Evolutionary conservation across 2,797 vertebrate genomes (phyloP).

Genomic region (Hydrolagus colliei): DNA sequence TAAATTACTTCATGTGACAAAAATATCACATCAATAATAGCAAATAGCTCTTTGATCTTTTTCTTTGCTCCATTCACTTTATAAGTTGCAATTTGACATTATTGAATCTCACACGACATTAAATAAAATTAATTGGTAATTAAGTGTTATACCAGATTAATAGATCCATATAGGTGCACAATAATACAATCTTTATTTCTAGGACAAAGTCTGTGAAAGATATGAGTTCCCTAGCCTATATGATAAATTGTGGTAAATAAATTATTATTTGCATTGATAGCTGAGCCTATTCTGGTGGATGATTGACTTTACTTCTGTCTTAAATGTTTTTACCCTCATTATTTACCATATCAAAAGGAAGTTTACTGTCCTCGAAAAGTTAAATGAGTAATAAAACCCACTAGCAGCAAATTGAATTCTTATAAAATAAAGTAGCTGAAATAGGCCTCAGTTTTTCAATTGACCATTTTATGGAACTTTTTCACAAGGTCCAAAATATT

Average conservation of each 20-base stretch:
- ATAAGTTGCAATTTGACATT: not conserved
- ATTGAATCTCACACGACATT: not conserved
- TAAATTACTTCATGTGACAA: not conserved
- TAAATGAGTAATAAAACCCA: not conserved
- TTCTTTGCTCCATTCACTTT: not conserved
- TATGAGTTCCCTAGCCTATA: too few relatives aligned
- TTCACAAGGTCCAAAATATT: not conserved
- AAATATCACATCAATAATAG: not conserved
- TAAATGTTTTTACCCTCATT: too few relatives aligned
- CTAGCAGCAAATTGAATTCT: not conserved
- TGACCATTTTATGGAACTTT: conserved; percentile 1
- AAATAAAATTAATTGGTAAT: not conserved
- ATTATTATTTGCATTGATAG: too few relatives aligned
- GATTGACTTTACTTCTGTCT: too few relatives aligned
- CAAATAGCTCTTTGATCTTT: not conserved
- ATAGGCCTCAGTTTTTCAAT: not conserved
- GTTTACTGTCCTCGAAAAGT: not conserved
- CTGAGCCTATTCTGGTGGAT: too few relatives aligned
- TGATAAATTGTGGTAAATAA: too few relatives aligned
- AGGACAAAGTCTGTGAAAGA: not conserved
- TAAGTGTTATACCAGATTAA: not conserved
- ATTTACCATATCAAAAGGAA: too few relatives aligned
- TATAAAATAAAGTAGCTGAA: not conserved
- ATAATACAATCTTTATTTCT: not conserved
- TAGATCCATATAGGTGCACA: not conserved